Base-by-base conservation (phyloP, 2,797 vertebrate genomes). In the Dendrocincla fuliginosa region DNA sequence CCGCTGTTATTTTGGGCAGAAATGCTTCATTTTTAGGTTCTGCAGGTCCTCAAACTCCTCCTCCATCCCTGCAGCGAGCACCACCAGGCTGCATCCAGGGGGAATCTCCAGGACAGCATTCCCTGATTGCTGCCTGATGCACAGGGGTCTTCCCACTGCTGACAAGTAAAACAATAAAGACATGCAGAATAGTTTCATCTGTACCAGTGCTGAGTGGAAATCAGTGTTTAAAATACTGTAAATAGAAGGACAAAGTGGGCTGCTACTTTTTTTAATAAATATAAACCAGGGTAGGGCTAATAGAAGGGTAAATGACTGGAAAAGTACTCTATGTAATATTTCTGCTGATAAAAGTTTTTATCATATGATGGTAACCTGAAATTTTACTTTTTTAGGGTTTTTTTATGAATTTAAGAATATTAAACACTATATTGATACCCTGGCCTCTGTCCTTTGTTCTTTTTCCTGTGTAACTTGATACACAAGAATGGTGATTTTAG, bases 341-440 rank as follows among this genome's bases (percentile, higher is more conserved):
- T 85, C 20, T 53, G 16, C 74, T 78, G 79, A 55, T 59, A 55
- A 63, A 91, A 64, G 37, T 23, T 74, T 81, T 93, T 87, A 24
- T 56, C 2, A 3, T 52, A 11, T 41, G 13, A 37, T 42, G 55
- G 35, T 11, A 50, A 78, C 19, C 13, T 76, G 35, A 63, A 65
- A 28, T 59, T 35, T 35, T 53, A 37, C 28, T 41, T 83, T 52
- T 63, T 42, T 35, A 60, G 17, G 17, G 6, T 50, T 90, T 44
- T 53, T 77, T 32, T 71, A 67, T 65, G 25, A 37, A 18, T 60
- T 82, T 42, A 50, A 87, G 33, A 59, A 20, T 37, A 96, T 91
- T 96, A 94, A 95, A 95, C 71, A 89, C 71, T 95, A 57, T 89
- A 63, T 71, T 92, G 74, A 41, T 49, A 65, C 68, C 33, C 17